These are phyloP conservation scores for Pogonomyrmex barbatus DNA, from an alignment of 1,140 invertebrate genomes.

Conservation along the genomic window DNA sequence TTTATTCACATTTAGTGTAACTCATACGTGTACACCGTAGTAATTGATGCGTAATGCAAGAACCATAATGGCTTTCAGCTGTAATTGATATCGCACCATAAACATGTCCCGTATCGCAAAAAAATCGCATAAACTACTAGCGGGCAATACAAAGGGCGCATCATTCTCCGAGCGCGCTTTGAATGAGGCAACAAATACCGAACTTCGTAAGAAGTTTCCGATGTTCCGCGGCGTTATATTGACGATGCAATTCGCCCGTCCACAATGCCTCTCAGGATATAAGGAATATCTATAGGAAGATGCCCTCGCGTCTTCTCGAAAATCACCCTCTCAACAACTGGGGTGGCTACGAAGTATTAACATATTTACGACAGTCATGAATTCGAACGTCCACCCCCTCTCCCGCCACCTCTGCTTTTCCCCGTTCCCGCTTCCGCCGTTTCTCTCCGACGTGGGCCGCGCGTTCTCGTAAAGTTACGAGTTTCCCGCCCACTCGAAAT, in stretches of 20 bases:
- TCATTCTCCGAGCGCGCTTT: constrained; percentile 10
- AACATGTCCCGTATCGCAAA: not conserved
- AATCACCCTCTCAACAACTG: constrained; percentile 65
- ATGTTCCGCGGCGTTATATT: constrained; percentile 68
- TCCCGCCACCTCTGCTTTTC: not conserved
- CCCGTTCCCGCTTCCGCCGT: not conserved
- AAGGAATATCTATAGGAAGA: constrained; percentile 63
- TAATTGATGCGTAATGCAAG: constrained; percentile 22
- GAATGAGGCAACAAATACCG: constrained; percentile 71
- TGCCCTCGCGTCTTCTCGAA: constrained; percentile 39
- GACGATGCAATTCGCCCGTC: constrained; percentile 65
- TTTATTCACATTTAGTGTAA: not conserved
- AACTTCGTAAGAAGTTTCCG: constrained; percentile 62
- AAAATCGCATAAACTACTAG: constrained; percentile 39
- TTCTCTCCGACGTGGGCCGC: constrained; percentile 33
- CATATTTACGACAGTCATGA: constrained; percentile 76
- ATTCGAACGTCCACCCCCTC: constrained; percentile 57
- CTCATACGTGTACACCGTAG: not conserved
- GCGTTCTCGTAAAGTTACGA: constrained; percentile 34
- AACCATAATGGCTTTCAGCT: constrained; percentile 21
- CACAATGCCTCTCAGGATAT: constrained; percentile 66
- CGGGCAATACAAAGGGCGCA: constrained; percentile 27
- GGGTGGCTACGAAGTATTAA: constrained; percentile 72
- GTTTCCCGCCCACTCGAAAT: constrained; percentile 60
- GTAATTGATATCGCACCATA: constrained; percentile 39